Evolutionary conservation across 2,888 invertebrate genomes (phyloP), one percentile per base, ranked within the genome.

Genomic region (Acrobasis repandana): DNA sequence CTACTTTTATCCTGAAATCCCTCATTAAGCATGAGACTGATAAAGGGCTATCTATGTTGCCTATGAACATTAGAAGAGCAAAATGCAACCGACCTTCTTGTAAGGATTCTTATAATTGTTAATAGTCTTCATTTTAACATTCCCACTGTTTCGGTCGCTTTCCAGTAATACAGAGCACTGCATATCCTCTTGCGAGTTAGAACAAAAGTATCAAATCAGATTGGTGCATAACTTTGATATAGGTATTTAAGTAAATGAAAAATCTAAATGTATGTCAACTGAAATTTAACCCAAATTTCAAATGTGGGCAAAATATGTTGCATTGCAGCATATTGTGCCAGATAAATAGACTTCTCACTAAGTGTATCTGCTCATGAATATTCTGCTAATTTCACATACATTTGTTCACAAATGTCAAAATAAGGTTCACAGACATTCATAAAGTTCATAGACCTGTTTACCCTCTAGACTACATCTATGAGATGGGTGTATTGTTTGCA

Each of bases 101-200:
- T 83, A 88, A 83, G 85, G 82, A 82, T 86, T 90, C 88, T 87
- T 90, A 86, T 83, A 80, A 86, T 76, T 80, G 85, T 83, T 89
- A 81, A 83, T 72, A 65, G 80, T 91, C 91, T 91, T 91, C 91
- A 86, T 88, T 84, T 87, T 90, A 76, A 83, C 72, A 75, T 84
- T 84, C 72, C 90, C 89, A 83, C 81, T 75, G 83, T 83, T 82
- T 83, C 74, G 79, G 72, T 84, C 85, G 80, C 81, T 88, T 82
- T 85, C 86, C 85, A 83, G 81, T 79, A 83, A 86, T 77, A 90
- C 76, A 72, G 87, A 88, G 89, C 88, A 89, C 90, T 90, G 89
- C 91, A 90, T 91, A 82, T 87, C 87, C 83, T 86, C 90, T 90
- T 90, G 82, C 85, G 62, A 56, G 43, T 70, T 78, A 76, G 76